Evolutionary conservation across 2,888 invertebrate genomes (phyloP).

Genomic region (Odiellus spinosus): DNA sequence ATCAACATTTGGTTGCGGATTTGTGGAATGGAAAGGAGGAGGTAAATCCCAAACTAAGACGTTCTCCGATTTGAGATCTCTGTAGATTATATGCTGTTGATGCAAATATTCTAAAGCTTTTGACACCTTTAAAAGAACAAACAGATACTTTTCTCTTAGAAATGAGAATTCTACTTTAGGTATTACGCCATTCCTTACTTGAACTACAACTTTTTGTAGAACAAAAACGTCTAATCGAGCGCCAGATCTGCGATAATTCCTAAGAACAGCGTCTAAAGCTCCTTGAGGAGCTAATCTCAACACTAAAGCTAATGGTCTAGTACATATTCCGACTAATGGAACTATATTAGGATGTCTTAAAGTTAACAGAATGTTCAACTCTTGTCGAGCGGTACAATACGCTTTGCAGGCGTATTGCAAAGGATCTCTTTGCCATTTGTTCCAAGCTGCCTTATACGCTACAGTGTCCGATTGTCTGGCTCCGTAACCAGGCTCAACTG

Average conservation of each 20-base stretch:
- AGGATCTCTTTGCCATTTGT: slow-evolving; percentile 88
- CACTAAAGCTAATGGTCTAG: slow-evolving; percentile 71
- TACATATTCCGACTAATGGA: slow-evolving; percentile 74
- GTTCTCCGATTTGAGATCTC: slow-evolving; percentile 89
- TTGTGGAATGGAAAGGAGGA: slow-evolving; percentile 47
- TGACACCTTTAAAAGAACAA: slow-evolving; percentile 43
- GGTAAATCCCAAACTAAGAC: slow-evolving; percentile 97
- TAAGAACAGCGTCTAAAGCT: slow-evolving; percentile 64
- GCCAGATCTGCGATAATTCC: slow-evolving; percentile 70
- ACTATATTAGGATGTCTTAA: slow-evolving; percentile 83
- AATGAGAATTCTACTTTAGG: too few species aligned
- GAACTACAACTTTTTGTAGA: slow-evolving; percentile 67
- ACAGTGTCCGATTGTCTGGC: slow-evolving; percentile 46
- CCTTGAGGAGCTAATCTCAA: slow-evolving; percentile 84
- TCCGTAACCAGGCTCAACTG: slow-evolving; percentile 65
- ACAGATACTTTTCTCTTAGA: slow-evolving; percentile 1
- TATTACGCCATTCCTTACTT: slow-evolving; percentile 40
- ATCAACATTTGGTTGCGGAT: slow-evolving; percentile 41
- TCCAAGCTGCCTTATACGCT: slow-evolving; percentile 49
- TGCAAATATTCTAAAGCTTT: slow-evolving; percentile 92
- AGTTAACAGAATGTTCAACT: slow-evolving; percentile 67
- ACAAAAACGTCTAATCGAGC: slow-evolving; percentile 61
- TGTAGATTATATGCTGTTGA: slow-evolving; percentile 76
- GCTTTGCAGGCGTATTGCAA: slow-evolving; percentile 84
- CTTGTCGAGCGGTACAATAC: slow-evolving; percentile 89